Percentiles rank a stretch among this genome's conserved stretches.
phyloP scores from a whole-genome alignment of 1,140 invertebrate species.

The Hyposmocoma kahamanoa region DNA sequence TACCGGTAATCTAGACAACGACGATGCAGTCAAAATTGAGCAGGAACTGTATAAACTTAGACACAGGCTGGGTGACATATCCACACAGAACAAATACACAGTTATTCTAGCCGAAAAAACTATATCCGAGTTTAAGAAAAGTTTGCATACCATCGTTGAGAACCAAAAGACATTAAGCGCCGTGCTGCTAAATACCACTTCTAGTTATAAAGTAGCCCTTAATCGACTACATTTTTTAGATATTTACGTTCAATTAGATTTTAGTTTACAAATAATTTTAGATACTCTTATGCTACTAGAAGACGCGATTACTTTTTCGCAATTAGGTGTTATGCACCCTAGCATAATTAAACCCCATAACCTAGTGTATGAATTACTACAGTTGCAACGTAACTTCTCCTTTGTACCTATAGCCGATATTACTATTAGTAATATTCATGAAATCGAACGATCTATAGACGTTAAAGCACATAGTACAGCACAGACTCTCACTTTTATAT shows the following conservation, averaged over 20 bases:
- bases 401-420: background rate
- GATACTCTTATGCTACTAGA: background rate
- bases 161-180: background rate
- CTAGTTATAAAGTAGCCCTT: background rate
- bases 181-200: background rate
- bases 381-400: background rate
- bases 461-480: constrained; percentile 1
- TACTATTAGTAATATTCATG: background rate
- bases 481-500: background rate
- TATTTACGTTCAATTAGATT: constrained; percentile 1
- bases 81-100: too few species aligned
- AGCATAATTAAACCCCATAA: constrained; percentile 1
- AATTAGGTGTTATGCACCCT: constrained; percentile 1
- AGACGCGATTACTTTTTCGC: background rate
- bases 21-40: background rate
- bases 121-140: background rate
- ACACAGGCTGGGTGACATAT: too few species aligned
- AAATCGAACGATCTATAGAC: background rate
- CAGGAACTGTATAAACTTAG: background rate
- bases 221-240: background rate
- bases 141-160: background rate
- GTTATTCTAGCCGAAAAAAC: too few species aligned
- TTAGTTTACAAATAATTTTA: background rate
- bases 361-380: background rate
- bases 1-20: constrained; percentile 1